Base-by-base conservation (phyloP, 2,888 invertebrate species). In the Dicyrtomina minuta region DNA sequence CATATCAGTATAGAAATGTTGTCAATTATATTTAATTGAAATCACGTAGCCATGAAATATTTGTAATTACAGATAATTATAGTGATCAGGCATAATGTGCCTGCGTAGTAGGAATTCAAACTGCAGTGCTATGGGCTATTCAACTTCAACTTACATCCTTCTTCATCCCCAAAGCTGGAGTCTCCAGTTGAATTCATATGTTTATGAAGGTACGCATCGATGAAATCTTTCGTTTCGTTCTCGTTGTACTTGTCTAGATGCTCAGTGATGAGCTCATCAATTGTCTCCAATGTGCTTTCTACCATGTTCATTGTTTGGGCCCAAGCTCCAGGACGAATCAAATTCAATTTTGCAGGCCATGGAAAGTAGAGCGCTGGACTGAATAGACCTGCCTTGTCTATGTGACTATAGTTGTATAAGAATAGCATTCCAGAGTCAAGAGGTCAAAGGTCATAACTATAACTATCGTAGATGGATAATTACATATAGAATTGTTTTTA, bases 341-440 rank as follows among this genome's bases (percentile, higher is more conserved):
- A 55, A 55, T 55, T 55, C 3, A 26, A n/a, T 55, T 55, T 55
- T 26, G 27, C 55, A 8, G 55, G 55, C 55, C 55, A 55, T 8
- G 27, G 55, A 2, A 5, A 55, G 26, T 55, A 55, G 26, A 4
- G 22, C 13, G 8, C 27, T 1, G 27, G 27, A 15, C 10, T 13
- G 15, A 55, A 55, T 17, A 55, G 8, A 22, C 26, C 26, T 4
- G 26, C 8, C 27, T n/a, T 55, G 55, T 55, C 55, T 27, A 55
- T 26, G 26, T 55, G 55, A 24, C 55, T 55, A 20, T 6, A 53
- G 17, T 49, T n/a, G n/a, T n/a, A n/a, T n/a, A n/a, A n/a, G n/a
- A n/a, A n/a, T n/a, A n/a, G n/a, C n/a, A n/a, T n/a, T n/a, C n/a
- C n/a, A n/a, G n/a, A n/a, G n/a, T n/a, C n/a, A n/a, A n/a, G n/a